A percentile compares a stretch with the other conserved stretches of the same genome.
Conservation (phyloP, 2,113 vertebrate species). For the Verasper variegatus region DNA sequence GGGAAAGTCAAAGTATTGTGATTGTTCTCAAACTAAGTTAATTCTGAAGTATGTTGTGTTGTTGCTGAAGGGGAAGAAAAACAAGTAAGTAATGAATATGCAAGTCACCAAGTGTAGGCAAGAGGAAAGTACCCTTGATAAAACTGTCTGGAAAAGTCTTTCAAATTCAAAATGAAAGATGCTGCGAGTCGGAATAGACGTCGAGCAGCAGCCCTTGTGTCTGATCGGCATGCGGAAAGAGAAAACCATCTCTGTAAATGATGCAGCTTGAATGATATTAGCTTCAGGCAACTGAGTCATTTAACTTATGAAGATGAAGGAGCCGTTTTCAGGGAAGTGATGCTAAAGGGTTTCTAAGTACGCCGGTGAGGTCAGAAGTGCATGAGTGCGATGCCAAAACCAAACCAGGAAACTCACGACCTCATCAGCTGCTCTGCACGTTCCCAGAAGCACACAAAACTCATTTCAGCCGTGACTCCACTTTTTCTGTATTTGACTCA, state of each 20-base stretch:
- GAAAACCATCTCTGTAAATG: background rate
- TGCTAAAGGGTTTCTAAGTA: background rate
- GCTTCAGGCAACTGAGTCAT: constrained; percentile 36
- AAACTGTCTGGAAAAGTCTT: background rate
- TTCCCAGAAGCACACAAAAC: too few relatives aligned
- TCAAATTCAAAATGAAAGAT: background rate
- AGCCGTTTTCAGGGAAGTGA: constrained; percentile 29
- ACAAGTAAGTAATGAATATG: background rate
- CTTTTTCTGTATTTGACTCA: background rate
- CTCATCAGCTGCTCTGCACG: background rate
- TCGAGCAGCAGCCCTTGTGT: background rate
- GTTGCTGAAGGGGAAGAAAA: background rate
- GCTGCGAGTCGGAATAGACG: background rate
- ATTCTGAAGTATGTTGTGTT: background rate
- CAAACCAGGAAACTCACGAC: constrained; percentile 15
- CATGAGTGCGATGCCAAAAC: background rate
- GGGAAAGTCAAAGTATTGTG: background rate
- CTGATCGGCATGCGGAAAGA: background rate
- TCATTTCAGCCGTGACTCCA: too few relatives aligned
- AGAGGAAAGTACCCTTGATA: background rate
- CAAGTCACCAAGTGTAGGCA: background rate
- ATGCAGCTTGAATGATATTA: constrained; percentile 2
- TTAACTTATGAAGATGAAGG: background rate
- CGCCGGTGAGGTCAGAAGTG: constrained; percentile 25
- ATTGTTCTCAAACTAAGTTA: too few relatives aligned